Base-by-base conservation (phyloP, 2,797 vertebrate species). In the Nasua narica region DNA sequence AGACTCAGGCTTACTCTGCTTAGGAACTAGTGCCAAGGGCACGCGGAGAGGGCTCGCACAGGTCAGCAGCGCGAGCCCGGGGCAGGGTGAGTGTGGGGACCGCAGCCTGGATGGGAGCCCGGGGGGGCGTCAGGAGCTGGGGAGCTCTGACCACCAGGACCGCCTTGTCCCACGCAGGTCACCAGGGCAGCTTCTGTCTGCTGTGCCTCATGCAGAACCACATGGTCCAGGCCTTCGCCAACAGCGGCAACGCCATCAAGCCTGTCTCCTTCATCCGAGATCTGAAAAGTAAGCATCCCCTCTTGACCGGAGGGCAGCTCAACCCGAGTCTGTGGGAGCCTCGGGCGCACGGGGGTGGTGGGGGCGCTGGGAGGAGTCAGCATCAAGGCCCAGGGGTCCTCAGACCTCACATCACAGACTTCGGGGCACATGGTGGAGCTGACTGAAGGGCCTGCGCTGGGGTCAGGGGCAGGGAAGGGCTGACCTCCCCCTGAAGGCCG, bases 191-290 rank as follows among this genome's bases (percentile, higher is more conserved):
- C 97, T 99, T 99, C 96, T 99, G 99, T 97, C 99, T 99, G 99
- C 99, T 99, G 96, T 99, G 99, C n/a, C 86, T 99, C 40, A 99
- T 99, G 99, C 99, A 99, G 98, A 99, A 99, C 98, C 99, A 99
- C 90, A 98, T 99, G 37, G 99, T 99, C 94, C 99, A 99, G 98
- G 99, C 99, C 97, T 99, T 99, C 48, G 99, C 99, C 98, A 99
- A 99, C 99, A 99, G 99, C 0, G 99, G 99, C 98, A 99, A 99
- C 0, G 98, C 99, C 93, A 99, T 99, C 99, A 99, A 99, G 98
- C 99, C 99, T 0, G 98, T 99, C 91, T 99, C 99, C 98, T 99
- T 99, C 99, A 99, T 99, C 98, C 98, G 99, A 96, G 99, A 99
- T 95, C 99, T 99, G 91, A 99, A 99, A 98, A 99, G 99, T 99